Base-by-base conservation (phyloP, 2,888 invertebrate species). In the Drosophila lacicola region DNA sequence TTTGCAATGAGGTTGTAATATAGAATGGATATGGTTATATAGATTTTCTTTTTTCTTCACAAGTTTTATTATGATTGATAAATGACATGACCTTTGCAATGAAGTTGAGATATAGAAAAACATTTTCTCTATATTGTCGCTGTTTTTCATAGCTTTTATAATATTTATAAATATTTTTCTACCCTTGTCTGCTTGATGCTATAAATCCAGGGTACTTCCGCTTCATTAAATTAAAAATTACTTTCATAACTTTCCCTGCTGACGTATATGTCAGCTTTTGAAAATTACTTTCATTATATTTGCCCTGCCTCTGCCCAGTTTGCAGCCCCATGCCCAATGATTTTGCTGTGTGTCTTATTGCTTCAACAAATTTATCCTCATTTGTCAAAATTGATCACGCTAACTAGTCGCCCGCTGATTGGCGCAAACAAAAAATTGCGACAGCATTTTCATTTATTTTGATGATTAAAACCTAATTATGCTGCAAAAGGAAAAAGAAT, bases 401-500 rank as follows among this genome's bases (percentile, higher is more conserved):
- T 58, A 55, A 53, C 61, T 58, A 55, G 72, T 64, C 68, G 53
- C 50, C 29, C 8, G 44, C 63, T 75, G 66, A 84, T 84, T 81
- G 79, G 49, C 79, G 29, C 8, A 78, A 61, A 37, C 60, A 63
- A 58, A 68, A 66, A 71, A 53, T 36, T 53, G 57, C 68, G 36
- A 63, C 74, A 74, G 70, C 45, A 49, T 58, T 58, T 39, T 51
- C 37, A 45, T 53, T 60, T 34, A 64, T 58, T 49, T 78, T 79
- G 66, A 80, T 84, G 88, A 85, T 88, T 84, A 82, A 88, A 85
- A 85, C 88, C 82, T 85, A 89, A 85, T 85, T 85, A 85, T 56
- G 74, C 47, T 58, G 75, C 41, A 57, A 47, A 57, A 44, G 53
- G 55, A 74, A 41, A 17, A 63, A 39, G 57, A 39, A 47, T 47